These are phyloP conservation scores for Napeogenes sylphis DNA, from an alignment of 2,888 invertebrate genomes.

Conservation along the genomic window DNA sequence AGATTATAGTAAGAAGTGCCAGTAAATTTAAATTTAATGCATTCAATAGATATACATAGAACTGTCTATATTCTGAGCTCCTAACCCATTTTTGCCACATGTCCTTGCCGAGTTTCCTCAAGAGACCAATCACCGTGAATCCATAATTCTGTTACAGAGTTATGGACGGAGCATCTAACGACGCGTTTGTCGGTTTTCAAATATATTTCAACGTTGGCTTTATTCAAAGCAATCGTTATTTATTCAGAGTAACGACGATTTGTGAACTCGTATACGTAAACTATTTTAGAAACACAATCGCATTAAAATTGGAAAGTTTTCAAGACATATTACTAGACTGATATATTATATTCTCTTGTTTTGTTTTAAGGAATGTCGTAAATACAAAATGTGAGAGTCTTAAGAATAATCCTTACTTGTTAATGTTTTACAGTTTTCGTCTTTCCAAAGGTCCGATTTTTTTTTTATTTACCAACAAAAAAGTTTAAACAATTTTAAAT, in stretches of 20 bases:
- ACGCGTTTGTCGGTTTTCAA: slow-evolving; percentile 19
- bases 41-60: background rate
- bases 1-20: too few species aligned
- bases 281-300: background rate
- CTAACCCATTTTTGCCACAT: slow-evolving; percentile 5
- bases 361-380: too few species aligned
- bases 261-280: background rate
- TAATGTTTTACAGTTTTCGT: too few species aligned
- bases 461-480: too few species aligned
- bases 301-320: background rate
- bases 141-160: slow-evolving; percentile 21
- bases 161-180: slow-evolving; percentile 11
- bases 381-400: too few species aligned
- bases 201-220: slow-evolving; percentile 16
- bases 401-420: too few species aligned
- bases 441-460: too few species aligned
- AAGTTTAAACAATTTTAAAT: too few species aligned
- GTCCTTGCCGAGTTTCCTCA: slow-evolving; percentile 6
- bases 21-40: too few species aligned
- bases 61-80: background rate
- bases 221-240: slow-evolving; percentile 9
- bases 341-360: too few species aligned
- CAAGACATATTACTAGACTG: too few species aligned
- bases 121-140: slow-evolving; percentile 18
- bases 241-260: background rate